Evolutionary conservation across 2,113 vertebrate species (phyloP).

Genomic region (Ceyx margarethae): DNA sequence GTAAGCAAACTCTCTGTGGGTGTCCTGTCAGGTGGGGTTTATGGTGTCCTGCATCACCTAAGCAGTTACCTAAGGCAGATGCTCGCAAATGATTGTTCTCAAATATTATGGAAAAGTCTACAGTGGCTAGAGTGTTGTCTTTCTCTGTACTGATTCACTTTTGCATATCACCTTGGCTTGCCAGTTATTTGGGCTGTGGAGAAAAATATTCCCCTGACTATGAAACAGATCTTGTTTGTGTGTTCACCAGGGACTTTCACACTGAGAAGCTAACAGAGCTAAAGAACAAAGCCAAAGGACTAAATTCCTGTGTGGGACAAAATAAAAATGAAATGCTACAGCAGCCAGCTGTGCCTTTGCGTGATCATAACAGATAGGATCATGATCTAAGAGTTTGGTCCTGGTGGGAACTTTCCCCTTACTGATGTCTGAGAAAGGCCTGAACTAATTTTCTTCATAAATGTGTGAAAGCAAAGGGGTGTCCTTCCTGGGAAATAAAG

Average conservation of each 20-base stretch:
- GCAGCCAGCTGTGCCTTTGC: neutral
- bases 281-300: neutral
- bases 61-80: neutral
- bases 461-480: neutral
- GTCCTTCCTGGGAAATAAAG: neutral
- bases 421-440: neutral
- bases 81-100: neutral
- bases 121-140: neutral
- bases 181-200: neutral
- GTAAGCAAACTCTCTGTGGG: too few species aligned
- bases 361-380: neutral
- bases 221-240: neutral
- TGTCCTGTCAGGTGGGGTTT: neutral
- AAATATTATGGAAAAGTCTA: neutral
- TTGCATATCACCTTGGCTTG: neutral
- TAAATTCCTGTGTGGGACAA: neutral
- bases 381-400: neutral
- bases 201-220: neutral
- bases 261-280: neutral
- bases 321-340: neutral
- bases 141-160: neutral
- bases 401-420: neutral
- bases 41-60: neutral
- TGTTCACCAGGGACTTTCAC: neutral
- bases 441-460: neutral